Base-by-base conservation (phyloP, 2,797 vertebrate genomes). In the Chlorospingus semifuscus region DNA sequence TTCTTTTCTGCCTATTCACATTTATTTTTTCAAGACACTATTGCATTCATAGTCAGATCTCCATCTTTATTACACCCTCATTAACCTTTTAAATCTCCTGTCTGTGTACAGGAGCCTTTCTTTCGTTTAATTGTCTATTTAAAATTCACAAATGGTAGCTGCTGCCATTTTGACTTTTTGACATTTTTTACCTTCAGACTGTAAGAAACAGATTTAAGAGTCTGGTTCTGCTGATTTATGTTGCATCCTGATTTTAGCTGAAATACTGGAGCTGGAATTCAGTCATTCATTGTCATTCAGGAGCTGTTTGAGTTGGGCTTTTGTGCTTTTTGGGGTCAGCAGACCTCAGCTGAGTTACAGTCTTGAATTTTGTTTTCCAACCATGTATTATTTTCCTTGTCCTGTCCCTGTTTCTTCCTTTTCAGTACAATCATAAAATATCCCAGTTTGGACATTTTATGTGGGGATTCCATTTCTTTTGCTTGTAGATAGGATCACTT, bases 81-180 rank as follows among this genome's bases (percentile, higher is more conserved):
- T 97, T 97, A 96, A 94, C 94, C 90, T 97, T 96, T 95, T 93
- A 94, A 94, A 91, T 85, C 87, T 95, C 32, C 65, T 6, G 6
- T 81, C 85, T 94, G 80, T 90, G 44, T 94, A 95, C 72, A 83
- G 52, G 21, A 92, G 27, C 56, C 61, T 87, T 96, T 95, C 65
- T 88, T 95, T 91, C 0, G 0, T 89, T 95, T 95, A 95, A 96
- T 97, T 95, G 86, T 80, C 84, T 85, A 46, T 89, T 97, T 95
- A 92, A 94, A 94, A 97, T 97, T 96, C 91, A 64, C 32, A 90
- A 93, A 83, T 42, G 15, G 63, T 97, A 89, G 70, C 75, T 92
- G 23, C 53, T 96, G 72, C 93, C 84, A 76, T 93, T 96, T 91
- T 91, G 85, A 13, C 89, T 91, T 96, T 90, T 93, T 95, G 92